Base-by-base conservation (phyloP, 2,113 vertebrate genomes). In the Nansenia antarctica region DNA sequence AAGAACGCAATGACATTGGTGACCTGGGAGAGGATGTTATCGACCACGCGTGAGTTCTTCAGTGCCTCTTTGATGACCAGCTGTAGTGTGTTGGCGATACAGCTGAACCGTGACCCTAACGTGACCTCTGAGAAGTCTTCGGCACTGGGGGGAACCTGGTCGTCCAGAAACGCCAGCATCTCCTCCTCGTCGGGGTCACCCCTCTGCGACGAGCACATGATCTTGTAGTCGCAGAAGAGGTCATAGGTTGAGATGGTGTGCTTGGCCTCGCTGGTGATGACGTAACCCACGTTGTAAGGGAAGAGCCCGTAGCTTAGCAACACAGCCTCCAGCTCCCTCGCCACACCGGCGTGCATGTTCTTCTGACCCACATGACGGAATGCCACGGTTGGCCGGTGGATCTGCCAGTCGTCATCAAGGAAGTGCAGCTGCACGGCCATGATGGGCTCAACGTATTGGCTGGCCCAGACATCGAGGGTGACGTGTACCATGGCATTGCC, bases 231-330 rank as follows among this genome's bases (percentile, higher is more conserved):
- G 0, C 91, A 92, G 76, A 93, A 93, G 39, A 92, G 7, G 54
- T 73, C 78, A 62, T 89, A 87, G 2, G 71, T 74, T 6, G 82
- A n/a, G 9, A 93, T 52, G 5, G 70, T 72, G 72, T 80, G 81
- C 81, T 92, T 92, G 65, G 91, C 91, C 60, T 87, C 85, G 22
- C 86, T 90, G 60, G 85, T 15, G 3, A 93, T 80, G 18, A 91
- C 6, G 22, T 89, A 91, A 27, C 92, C 91, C 0, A 93, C 84
- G 84, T 75, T 91, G n/a, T 62, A 68, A 0, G 82, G 86, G 62
- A 91, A 93, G 59, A 93, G 72, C 31, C 91, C 91, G 1, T 90
- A 93, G 81, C 92, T 89, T 15, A 93, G 80, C 53, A 93, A 81
- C 54, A 92, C 89, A 0, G 82, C 86, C 62, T 93, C 92, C 0